Base-by-base conservation (phyloP, 2,113 vertebrate species). In the Mystacornis crossleyi region DNA sequence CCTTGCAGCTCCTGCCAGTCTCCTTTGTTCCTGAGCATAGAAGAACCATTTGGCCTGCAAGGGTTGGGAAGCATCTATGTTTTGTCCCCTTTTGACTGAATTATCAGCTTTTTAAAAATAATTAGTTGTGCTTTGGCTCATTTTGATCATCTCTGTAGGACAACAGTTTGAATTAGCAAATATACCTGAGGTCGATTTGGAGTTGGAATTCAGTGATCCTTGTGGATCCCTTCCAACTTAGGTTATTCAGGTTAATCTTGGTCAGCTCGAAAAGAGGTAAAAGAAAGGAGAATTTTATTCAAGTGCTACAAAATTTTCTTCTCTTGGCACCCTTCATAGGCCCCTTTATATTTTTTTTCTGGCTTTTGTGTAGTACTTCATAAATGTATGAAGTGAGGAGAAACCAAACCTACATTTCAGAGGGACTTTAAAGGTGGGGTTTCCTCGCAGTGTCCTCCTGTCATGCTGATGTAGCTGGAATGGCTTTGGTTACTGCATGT, bases 381-480 rank as follows among this genome's bases (percentile, higher is more conserved):
- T 57, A 19, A n/a, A 75, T 29, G 8, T 14, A 4, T 33, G 14
- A 86, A 51, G 47, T 47, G 71, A 90, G 51, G 58, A 47, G 58
- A 47, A 70, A 38, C 18, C 42, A 57, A 60, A 33, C 28, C 36
- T 33, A 2, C 4, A 0, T 29, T 61, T 74, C 25, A 8, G 23
- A 58, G 40, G n/a, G 36, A 13, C 40, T 61, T 58, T 64, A 29
- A 51, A 72, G 40, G 16, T 34, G 42, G 28, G 40, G 18, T 60
- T 38, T 34, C 47, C 42, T 62, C 1, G 0, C 14, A 9, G 45
- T 50, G 81, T 42, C 71, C 58, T 24, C 23, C 57, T 64, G 36
- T 38, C 0, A 0, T 55, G 20, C 48, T 50, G 29, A 13, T 38
- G 20, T 47, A 14, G 38, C 16, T 47, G 43, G 66, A 82, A 25